Conservation (phyloP, 2,113 vertebrate genomes). For the Corythoichthys intestinalis region DNA sequence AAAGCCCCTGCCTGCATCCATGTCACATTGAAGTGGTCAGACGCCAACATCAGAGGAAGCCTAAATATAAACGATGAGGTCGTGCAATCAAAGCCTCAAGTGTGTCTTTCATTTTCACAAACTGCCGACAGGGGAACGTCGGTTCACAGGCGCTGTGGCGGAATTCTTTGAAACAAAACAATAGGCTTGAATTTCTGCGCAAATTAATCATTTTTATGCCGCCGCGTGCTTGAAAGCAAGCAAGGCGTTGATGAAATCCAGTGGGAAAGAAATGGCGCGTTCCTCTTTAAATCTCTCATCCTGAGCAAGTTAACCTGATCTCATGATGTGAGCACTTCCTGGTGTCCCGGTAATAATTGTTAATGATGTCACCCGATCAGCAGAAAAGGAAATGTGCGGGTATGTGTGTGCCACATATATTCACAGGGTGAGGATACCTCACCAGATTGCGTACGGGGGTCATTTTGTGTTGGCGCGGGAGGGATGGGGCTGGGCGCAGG, state of each 20-base stretch:
- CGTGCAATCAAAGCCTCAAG: constrained; percentile 23
- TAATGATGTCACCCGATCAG: constrained; percentile 79
- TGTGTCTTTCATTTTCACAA: constrained; percentile 31
- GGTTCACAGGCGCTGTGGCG: constrained; percentile 11
- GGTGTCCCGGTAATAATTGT: constrained; percentile 75
- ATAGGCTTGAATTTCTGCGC: constrained; percentile 15
- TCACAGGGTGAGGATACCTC: constrained; percentile 54
- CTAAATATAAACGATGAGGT: constrained; percentile 28
- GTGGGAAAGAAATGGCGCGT: constrained; percentile 49
- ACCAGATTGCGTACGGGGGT: constrained; percentile 47
- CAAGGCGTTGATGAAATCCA: constrained; percentile 44
- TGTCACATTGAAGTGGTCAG: constrained; percentile 45
- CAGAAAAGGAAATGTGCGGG: constrained; percentile 56
- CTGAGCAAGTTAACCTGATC: constrained; percentile 69
- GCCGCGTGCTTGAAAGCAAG: not conserved
- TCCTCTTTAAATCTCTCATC: constrained; percentile 70
- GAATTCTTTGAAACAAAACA: constrained; percentile 10
- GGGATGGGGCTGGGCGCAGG: constrained; percentile 31
- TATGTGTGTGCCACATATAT: constrained; percentile 34
- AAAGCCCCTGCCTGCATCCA: constrained; percentile 38
- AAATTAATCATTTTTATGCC: constrained; percentile 18
- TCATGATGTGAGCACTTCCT: constrained; percentile 69
- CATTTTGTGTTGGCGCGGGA: constrained; percentile 49
- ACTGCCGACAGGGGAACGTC: constrained; percentile 7
- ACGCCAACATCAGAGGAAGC: constrained; percentile 48